These are phyloP conservation scores for Crocodylus rhombifer DNA, from an alignment of 2,797 vertebrate genomes.

Conservation along the genomic window DNA sequence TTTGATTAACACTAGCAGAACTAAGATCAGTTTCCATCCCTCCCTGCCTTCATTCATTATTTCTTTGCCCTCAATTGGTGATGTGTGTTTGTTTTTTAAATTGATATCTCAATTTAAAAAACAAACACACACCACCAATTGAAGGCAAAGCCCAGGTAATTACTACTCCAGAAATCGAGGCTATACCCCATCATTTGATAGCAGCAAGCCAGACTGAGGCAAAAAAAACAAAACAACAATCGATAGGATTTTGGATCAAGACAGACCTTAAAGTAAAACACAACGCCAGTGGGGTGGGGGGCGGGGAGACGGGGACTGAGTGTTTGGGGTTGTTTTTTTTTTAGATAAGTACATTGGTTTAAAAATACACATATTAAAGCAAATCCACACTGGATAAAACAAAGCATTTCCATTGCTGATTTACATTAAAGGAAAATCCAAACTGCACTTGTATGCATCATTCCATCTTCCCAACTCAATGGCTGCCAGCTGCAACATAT, in stretches of 20 bases:
- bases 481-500: constrained; percentile 25
- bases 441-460: not conserved
- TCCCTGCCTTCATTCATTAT: not conserved
- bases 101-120: not conserved
- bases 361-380: not conserved
- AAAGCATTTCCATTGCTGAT: not conserved
- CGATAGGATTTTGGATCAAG: not conserved
- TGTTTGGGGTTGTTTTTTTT: not conserved
- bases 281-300: too few species aligned
- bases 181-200: too few species aligned
- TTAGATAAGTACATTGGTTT: not conserved
- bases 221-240: not conserved
- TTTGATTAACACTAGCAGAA: not conserved
- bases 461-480: constrained; percentile 28
- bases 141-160: too few species aligned
- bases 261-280: not conserved
- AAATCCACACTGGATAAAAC: not conserved
- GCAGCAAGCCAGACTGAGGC: not conserved
- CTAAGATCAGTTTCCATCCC: not conserved
- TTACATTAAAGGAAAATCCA: not conserved
- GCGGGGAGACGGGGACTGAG: too few species aligned
- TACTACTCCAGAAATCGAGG: too few species aligned
- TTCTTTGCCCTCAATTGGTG: too few species aligned
- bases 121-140: too few species aligned
- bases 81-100: not conserved